Evolutionary conservation across 2,113 vertebrate species (phyloP).

Genomic region (Malurus cyaneus): DNA sequence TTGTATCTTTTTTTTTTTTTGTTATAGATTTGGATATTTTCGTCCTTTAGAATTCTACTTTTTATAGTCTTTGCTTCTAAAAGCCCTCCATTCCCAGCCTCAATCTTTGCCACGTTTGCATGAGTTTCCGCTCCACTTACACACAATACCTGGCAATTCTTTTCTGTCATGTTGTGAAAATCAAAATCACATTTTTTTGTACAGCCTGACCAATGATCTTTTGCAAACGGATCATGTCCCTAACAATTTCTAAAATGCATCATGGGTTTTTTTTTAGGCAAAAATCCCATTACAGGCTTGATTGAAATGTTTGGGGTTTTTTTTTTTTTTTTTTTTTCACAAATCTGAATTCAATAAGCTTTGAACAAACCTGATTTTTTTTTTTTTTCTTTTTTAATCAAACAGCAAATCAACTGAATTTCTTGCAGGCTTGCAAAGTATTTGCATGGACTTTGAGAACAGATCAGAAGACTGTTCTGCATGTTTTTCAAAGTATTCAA

Average conservation of each 20-base stretch:
- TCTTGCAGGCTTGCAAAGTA: neutral
- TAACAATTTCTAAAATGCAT: neutral
- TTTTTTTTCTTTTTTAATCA: neutral
- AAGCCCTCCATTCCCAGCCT: neutral
- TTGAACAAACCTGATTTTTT: neutral
- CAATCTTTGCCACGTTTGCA: neutral
- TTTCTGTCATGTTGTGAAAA: neutral
- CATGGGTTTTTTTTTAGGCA: fast-evolving
- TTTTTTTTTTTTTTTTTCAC: neutral
- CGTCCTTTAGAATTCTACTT: neutral
- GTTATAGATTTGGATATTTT: neutral
- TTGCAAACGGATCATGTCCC: neutral
- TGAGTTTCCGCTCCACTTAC: neutral
- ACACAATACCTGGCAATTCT: fast-evolving
- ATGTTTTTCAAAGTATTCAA: neutral
- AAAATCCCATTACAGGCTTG: neutral
- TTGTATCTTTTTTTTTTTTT: fast-evolving
- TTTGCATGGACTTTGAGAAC: neutral
- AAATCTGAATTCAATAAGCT: neutral
- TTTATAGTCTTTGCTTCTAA: neutral
- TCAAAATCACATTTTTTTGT: neutral
- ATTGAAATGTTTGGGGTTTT: fast-evolving
- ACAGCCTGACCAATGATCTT: neutral
- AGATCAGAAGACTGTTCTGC: neutral
- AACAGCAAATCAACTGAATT: neutral